Evolutionary conservation across 2,113 vertebrate species (phyloP), one percentile per base, ranked within the genome.

Genomic region (Neolamprologus fasciatus): DNA sequence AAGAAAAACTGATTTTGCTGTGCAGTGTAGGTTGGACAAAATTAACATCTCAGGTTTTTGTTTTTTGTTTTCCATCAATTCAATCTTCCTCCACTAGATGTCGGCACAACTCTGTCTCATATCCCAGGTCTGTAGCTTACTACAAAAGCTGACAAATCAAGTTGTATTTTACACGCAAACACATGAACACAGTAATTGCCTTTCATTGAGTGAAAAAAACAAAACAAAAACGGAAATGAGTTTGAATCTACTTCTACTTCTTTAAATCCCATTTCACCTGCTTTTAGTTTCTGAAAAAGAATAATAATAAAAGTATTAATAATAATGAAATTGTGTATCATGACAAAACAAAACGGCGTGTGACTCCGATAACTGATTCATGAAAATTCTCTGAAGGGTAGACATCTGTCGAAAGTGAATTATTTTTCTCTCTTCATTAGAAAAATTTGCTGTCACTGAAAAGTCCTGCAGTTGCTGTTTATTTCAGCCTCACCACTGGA

Each of bases 51-150:
- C 1, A 53, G 9, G 14, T 21, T 80, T 83, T 6, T 10, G 58
- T 2, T 33, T 63, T n/a, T 3, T 6, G 17, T 4, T 28, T 76
- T 37, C 21, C 4, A 16, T 14, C 9, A 76, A 21, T 88, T 57
- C 1, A 63, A 73, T 86, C 4, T 42, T 23, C 9, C 28, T 85
- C 91, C 94, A 89, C 92, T 87, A 94, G 93, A 95, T 95, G 93
- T 83, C 93, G 83, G 9, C 54, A 73, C 55, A 87, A 63, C 31
- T 79, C 86, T 86, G 40, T 84, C 31, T 61, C 10, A 37, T 23
- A 11, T 78, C 73, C 17, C 45, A 58, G 35, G 47, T 53, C 16
- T 28, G 42, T 28, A 11, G 23, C 4, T 17, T 28, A 19, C 71
- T 28, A 17, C 71, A 78, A 78, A 7, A 50, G 13, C 16, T 76